These are phyloP conservation scores for Azorinus chamasolen DNA, from an alignment of 2,888 invertebrate species.

Conservation along the genomic window DNA sequence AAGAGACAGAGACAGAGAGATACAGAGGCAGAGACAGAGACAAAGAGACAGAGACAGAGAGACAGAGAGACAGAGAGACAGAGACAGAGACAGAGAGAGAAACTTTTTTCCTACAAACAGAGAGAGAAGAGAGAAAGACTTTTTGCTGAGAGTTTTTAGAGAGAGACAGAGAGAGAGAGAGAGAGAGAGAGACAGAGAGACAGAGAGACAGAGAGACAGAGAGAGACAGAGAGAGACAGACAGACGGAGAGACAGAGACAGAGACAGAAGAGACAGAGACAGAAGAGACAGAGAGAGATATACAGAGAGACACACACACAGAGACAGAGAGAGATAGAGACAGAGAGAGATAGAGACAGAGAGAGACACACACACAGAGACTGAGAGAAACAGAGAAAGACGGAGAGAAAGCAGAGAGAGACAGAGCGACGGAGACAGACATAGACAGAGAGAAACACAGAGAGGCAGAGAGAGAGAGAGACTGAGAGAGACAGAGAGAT, in stretches of 20 bases:
- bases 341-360: not conserved
- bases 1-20: too few relatives aligned
- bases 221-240: constrained; percentile 10
- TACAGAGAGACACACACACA: too few relatives aligned
- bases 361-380: not conserved
- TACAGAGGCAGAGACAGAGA: too few relatives aligned
- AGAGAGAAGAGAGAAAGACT: too few relatives aligned
- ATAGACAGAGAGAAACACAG: too few relatives aligned
- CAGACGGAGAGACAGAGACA: not conserved
- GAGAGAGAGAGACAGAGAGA: constrained; percentile 1
- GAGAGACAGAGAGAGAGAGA: constrained; percentile 40
- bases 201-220: constrained; percentile 10
- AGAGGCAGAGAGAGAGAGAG: not conserved
- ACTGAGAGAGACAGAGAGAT: constrained; percentile 11
- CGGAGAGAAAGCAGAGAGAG: not conserved
- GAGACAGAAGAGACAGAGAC: not conserved
- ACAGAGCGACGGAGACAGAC: too few relatives aligned
- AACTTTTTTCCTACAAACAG: not conserved
- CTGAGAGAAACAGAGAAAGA: too few relatives aligned
- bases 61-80: constrained; percentile 13
- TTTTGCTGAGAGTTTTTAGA: constrained; percentile 27
- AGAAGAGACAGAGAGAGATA: too few relatives aligned
- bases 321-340: too few relatives aligned
- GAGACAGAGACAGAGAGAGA: constrained; percentile 1
- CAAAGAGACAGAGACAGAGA: too few relatives aligned